Evolutionary conservation across 2,888 invertebrate genomes (phyloP), one percentile per base, ranked within the genome.

Genomic region (Cataglyphis albicans): DNA sequence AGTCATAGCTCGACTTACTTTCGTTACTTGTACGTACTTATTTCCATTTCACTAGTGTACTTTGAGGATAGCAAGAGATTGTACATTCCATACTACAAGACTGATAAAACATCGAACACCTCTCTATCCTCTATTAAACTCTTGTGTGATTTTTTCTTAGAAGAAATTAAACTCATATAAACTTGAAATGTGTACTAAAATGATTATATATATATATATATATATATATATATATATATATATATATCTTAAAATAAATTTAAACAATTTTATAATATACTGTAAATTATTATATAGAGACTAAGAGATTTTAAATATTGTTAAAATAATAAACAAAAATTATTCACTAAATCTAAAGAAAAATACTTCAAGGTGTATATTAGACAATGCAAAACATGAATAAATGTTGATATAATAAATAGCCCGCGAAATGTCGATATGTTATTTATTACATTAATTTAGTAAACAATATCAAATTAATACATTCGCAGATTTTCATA

Each of bases 1-100:
- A 84, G 84, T 85, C 82, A 84, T 85, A 67, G 85, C 70, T 82
- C 81, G 74, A 67, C 84, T 80, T 90, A 88, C 88, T 90, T 89
- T 90, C 87, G 84, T 87, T 88, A 85, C 87, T 87, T 82, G 32
- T 52, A 63, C 73, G 68, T 32, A 55, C 67, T 25, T 25, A 86
- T 90, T 91, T 86, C 68, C 88, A 84, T 70, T 67, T 84, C 74
- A 67, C 64, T 63, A 25, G n/a, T 10, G 32, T 65, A 82, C 83
- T 61, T 21, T n/a, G 35, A 82, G 48, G 10, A 67, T 72, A 78
- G 70, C 38, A 52, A 68, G 82, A 75, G 84, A 84, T 82, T 82
- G 78, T 86, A 82, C 59, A 80, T 84, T 84, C 84, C 82, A 21
- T 38, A 15, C 59, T 15, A 55, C 68, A 41, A 68, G 32, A 78